Percentiles rank a stretch among this genome's conserved stretches.
Evolutionary conservation across 2,797 vertebrate genomes (phyloP).

Genomic region (Sebastes nivosus): DNA sequence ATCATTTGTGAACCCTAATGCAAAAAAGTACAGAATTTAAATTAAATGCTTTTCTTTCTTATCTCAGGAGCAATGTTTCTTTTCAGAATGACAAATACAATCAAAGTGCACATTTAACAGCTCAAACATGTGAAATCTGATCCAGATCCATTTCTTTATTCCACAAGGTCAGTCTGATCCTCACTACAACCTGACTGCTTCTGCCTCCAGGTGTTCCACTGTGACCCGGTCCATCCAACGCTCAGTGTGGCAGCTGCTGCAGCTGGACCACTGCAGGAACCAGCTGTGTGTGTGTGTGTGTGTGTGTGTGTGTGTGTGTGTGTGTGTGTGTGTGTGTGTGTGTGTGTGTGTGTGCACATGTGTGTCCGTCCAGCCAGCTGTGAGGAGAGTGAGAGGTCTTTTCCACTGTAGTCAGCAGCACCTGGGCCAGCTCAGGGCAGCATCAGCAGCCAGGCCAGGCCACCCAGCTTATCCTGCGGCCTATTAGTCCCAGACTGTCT

Average conservation of each 20-base stretch:
- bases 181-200: neutral
- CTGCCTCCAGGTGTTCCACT: conserved; percentile 60
- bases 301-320: conserved; percentile 22
- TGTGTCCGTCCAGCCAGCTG: conserved; percentile 55
- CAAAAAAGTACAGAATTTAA: neutral
- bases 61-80: neutral
- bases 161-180: neutral
- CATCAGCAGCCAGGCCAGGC: conserved; percentile 54
- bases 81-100: neutral
- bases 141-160: neutral
- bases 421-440: conserved; percentile 56
- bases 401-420: conserved; percentile 78
- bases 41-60: neutral
- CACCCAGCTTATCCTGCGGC: conserved; percentile 57
- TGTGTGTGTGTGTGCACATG: conserved; percentile 28
- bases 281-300: conserved; percentile 47
- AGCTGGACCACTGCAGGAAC: conserved; percentile 47
- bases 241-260: conserved; percentile 57
- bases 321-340: conserved; percentile 23
- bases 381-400: conserved; percentile 59
- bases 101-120: conserved; percentile 9
- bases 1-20: neutral
- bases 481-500: conserved; percentile 49
- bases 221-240: conserved; percentile 17
- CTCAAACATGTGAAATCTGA: conserved; percentile 2